phyloP scores from a whole-genome alignment of 2,113 vertebrate genomes.

The Phocoena sinus region DNA sequence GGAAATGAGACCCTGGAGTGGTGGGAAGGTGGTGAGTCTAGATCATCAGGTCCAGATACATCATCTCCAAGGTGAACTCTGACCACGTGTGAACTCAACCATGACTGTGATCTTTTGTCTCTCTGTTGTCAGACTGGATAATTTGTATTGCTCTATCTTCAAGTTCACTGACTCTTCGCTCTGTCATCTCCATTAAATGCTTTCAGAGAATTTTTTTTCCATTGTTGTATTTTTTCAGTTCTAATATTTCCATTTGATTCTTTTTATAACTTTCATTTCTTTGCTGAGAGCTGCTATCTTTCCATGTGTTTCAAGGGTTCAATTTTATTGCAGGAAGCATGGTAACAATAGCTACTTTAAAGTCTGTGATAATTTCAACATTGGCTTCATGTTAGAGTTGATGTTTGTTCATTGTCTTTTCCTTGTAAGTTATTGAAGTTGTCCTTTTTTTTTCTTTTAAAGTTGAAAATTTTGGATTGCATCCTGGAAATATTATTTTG shows the following conservation, averaged over 20 bases:
- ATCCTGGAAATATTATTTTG: neutral
- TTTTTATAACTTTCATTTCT: neutral
- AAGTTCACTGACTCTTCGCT: neutral
- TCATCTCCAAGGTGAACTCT: neutral
- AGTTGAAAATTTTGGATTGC: neutral
- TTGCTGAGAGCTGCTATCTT: neutral
- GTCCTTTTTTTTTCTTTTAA: neutral
- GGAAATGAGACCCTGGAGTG: neutral
- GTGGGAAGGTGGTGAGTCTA: neutral
- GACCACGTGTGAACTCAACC: neutral
- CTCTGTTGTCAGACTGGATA: neutral
- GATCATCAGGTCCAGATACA: neutral
- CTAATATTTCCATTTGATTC: neutral
- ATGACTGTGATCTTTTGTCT: neutral
- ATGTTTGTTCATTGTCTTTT: neutral
- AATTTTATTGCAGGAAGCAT: neutral
- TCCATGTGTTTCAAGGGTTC: neutral
- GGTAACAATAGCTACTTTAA: neutral
- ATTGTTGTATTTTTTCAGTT: neutral
- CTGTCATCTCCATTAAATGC: neutral
- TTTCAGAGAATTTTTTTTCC: neutral
- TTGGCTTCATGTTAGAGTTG: neutral
- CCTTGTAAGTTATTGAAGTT: neutral
- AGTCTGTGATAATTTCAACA: neutral
- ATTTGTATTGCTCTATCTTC: neutral